These are phyloP conservation scores for Nipponacmea schrenckii DNA, from an alignment of 2,888 invertebrate species.

Conservation along the genomic window DNA sequence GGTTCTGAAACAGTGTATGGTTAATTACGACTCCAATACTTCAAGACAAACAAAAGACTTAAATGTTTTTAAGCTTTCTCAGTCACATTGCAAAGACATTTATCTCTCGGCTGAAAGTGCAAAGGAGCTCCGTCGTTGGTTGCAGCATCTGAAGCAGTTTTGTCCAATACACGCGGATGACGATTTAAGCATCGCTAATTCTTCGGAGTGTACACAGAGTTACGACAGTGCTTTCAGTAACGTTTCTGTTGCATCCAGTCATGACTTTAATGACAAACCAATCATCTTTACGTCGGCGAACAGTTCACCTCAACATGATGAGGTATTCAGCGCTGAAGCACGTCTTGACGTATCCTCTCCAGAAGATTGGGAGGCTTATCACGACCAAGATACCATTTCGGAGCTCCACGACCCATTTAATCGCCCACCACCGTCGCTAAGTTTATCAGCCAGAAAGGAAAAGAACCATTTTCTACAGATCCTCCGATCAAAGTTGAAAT, in stretches of 20 bases:
- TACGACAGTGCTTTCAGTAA: constrained; percentile 20
- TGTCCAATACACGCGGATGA: constrained; percentile 38
- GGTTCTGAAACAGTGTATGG: constrained; percentile 43
- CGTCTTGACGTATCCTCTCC: not conserved
- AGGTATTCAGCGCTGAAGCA: not conserved
- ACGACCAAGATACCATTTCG: not conserved
- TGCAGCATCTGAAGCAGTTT: constrained; percentile 51
- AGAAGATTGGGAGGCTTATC: not conserved
- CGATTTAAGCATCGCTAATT: constrained; percentile 10
- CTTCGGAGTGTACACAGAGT: constrained; percentile 15
- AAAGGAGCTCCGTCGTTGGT: constrained; percentile 47
- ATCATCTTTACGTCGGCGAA: not conserved
- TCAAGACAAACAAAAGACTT: constrained; percentile 42
- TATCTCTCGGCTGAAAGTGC: constrained; percentile 46
- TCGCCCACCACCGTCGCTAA: not conserved
- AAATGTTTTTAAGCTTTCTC: constrained; percentile 52
- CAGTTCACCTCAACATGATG: not conserved
- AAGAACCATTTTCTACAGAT: constrained; percentile 46
- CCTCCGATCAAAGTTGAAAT: constrained; percentile 43
- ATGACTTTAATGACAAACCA: constrained; percentile 15
- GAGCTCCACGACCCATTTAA: not conserved
- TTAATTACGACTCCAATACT: constrained; percentile 40
- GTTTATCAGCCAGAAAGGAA: constrained; percentile 31
- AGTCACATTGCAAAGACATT: constrained; percentile 45
- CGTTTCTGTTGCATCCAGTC: constrained; percentile 20